Evolutionary conservation across 2,113 vertebrate species (phyloP).

Genomic region (Indri indri): DNA sequence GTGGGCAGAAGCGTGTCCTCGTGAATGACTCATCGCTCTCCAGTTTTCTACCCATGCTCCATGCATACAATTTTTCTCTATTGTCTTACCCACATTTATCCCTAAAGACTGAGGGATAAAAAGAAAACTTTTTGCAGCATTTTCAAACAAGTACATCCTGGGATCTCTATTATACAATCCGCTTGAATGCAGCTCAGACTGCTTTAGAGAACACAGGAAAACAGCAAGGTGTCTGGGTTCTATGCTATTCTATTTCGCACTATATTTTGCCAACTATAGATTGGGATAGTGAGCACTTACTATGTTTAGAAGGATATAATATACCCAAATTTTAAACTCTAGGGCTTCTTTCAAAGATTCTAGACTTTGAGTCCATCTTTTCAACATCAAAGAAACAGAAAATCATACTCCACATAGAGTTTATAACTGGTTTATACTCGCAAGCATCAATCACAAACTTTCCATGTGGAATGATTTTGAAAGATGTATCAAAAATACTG

Average conservation of each 20-base stretch:
- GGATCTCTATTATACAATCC: background rate
- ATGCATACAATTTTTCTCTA: background rate
- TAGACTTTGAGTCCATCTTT: background rate
- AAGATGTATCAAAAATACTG: background rate
- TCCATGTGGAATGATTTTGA: background rate
- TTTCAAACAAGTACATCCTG: background rate
- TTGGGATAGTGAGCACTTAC: background rate
- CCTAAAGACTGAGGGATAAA: background rate
- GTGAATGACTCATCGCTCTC: background rate
- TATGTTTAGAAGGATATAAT: background rate
- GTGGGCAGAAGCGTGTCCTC: background rate
- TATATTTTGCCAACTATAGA: background rate
- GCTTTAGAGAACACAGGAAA: background rate
- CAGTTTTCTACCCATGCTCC: background rate
- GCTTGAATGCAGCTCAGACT: background rate
- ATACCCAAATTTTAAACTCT: background rate
- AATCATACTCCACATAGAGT: background rate
- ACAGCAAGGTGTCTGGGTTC: background rate
- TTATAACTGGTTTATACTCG: background rate
- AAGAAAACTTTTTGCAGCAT: background rate
- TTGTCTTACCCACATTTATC: background rate
- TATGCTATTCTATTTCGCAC: accelerated
- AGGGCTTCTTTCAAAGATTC: conserved; percentile 22
- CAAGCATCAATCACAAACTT: background rate
- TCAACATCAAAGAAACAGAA: conserved; percentile 9